Conservation (phyloP, 2,888 invertebrate genomes). For the Corythucha ciliata region DNA sequence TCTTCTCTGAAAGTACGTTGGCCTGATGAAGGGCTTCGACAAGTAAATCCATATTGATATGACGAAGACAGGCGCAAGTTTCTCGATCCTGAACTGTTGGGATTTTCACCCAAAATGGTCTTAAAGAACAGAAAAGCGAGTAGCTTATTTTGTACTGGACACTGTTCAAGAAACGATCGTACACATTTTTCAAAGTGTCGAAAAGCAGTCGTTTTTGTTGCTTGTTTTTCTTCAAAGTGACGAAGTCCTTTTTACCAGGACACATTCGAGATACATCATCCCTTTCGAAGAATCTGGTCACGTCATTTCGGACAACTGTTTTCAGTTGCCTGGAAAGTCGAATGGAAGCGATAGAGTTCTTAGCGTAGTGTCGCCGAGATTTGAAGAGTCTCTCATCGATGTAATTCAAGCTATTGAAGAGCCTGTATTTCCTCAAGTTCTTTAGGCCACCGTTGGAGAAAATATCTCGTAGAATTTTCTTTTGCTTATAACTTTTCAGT, state of each 20-base stretch:
- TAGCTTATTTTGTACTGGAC: slow-evolving; percentile 2
- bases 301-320: no score
- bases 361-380: background rate
- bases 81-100: no score
- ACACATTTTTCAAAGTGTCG: no score
- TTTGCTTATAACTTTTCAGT: slow-evolving; percentile 10
- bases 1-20: slow-evolving; percentile 1
- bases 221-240: no score
- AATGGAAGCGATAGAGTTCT: background rate
- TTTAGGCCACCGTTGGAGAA: background rate
- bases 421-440: background rate
- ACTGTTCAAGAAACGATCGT: no score
- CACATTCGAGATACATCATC: no score
- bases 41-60: slow-evolving; percentile 1
- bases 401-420: background rate
- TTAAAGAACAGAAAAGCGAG: slow-evolving; percentile 2
- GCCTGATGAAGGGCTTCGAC: slow-evolving; percentile 2
- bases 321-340: slow-evolving; percentile 1
- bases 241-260: no score
- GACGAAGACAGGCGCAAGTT: slow-evolving; percentile 5
- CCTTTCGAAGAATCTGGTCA: no score
- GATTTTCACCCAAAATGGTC: slow-evolving; percentile 5
- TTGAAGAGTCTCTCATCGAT: background rate
- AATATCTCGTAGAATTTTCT: slow-evolving; percentile 1
- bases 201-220: no score